Evolutionary conservation across 92 coral and sea anemone genomes (phyloP).

Genomic region (Paramuricea clavata): DNA sequence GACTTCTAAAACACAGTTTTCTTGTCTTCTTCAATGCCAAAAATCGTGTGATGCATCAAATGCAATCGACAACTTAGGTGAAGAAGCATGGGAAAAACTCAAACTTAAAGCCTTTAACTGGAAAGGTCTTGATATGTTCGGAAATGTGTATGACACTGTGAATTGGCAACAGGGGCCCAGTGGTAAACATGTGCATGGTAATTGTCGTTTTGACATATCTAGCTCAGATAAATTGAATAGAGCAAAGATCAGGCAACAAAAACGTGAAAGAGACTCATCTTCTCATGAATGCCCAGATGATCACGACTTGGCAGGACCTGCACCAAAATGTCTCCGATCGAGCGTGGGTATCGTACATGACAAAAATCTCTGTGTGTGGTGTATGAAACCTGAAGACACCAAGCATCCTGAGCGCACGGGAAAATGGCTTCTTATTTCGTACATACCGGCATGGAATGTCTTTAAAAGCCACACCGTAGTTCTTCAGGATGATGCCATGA

Average conservation of each 20-base stretch:
- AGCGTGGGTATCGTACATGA: slow-evolving; percentile 27
- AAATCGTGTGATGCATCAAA: slow-evolving; percentile 28
- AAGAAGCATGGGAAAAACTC: slow-evolving; percentile 35
- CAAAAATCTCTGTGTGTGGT: slow-evolving; percentile 17
- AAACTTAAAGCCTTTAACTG: slow-evolving; percentile 15
- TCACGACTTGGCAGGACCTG: not conserved
- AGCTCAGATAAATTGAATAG: slow-evolving; percentile 31
- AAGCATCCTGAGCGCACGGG: slow-evolving; percentile 1
- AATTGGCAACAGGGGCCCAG: slow-evolving; percentile 29
- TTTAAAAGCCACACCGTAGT: slow-evolving; percentile 31
- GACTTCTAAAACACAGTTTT: slow-evolving; percentile 7
- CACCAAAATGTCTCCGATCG: slow-evolving; percentile 21
- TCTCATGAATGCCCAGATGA: not conserved
- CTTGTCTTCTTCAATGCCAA: slow-evolving; percentile 3
- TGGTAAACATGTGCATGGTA: slow-evolving; percentile 22
- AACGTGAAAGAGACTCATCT: not conserved
- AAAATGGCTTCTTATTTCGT: slow-evolving; percentile 28
- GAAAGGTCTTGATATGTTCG: slow-evolving; percentile 28
- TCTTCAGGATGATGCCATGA: slow-evolving; percentile 23
- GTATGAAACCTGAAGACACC: slow-evolving; percentile 26
- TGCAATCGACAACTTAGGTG: slow-evolving; percentile 15
- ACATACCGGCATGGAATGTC: slow-evolving; percentile 35
- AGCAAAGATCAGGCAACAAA: slow-evolving; percentile 4
- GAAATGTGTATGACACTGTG: slow-evolving; percentile 25
- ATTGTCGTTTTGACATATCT: slow-evolving; percentile 29